A percentile compares a stretch with the other conserved stretches of the same genome.
Evolutionary conservation across 37 sponge, comb jelly and placozoan species (phyloP).

Genomic region (Chondrosia reniformis): DNA sequence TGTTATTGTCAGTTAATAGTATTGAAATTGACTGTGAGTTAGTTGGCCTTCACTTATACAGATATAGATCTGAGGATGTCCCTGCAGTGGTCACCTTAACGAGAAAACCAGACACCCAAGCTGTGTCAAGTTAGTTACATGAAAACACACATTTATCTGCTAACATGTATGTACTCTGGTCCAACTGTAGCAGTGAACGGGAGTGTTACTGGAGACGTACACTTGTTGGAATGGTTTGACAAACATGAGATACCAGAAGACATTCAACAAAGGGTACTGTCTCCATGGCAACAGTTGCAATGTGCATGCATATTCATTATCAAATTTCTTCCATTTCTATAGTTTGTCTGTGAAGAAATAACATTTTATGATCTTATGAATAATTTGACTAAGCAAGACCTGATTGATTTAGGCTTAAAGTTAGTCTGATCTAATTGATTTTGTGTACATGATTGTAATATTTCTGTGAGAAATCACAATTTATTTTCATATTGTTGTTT

Average conservation of each 20-base stretch:
- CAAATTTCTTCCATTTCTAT: background rate
- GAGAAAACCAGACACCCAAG: too few relatives aligned
- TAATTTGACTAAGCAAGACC: conserved; percentile 48
- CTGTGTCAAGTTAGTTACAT: too few relatives aligned
- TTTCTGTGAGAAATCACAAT: too few relatives aligned
- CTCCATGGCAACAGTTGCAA: background rate
- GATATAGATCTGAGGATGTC: too few relatives aligned
- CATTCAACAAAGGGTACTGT: conserved; percentile 4
- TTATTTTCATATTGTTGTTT: too few relatives aligned
- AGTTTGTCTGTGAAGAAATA: conserved; percentile 55
- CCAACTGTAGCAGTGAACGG: conserved; percentile 19
- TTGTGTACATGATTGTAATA: too few relatives aligned
- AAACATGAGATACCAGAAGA: background rate
- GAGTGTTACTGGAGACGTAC: conserved; percentile 21
- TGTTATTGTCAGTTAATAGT: too few relatives aligned
- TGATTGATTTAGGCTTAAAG: conserved; percentile 40
- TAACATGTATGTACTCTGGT: background rate
- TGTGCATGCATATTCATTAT: background rate
- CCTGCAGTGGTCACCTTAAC: too few relatives aligned
- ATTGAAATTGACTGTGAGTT: too few relatives aligned
- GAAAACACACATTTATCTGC: background rate
- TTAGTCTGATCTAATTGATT: too few relatives aligned
- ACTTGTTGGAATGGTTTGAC: background rate
- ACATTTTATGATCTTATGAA: conserved; percentile 46
- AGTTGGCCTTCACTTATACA: too few relatives aligned